These are phyloP conservation scores for Mantis religiosa DNA, from an alignment of 2,888 invertebrate species.

Conservation along the genomic window DNA sequence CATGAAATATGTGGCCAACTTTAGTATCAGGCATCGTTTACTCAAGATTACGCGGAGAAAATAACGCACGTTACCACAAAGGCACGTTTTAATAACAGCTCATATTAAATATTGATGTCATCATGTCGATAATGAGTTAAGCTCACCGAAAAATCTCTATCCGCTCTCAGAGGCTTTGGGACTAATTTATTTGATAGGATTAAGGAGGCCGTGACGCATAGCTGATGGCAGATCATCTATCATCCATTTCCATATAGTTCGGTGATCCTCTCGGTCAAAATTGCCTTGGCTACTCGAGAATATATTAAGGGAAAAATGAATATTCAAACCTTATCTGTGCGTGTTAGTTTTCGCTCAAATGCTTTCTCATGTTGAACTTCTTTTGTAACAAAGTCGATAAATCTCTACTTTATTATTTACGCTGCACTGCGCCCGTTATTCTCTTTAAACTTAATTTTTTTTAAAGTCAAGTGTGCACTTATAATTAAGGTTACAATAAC, in stretches of 20 bases:
- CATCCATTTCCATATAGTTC: neutral
- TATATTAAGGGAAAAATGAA: neutral
- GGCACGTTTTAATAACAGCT: neutral
- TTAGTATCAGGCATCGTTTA: neutral
- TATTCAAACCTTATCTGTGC: neutral
- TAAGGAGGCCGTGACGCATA: neutral
- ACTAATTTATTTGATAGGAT: neutral
- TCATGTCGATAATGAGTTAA: neutral
- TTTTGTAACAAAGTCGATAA: neutral
- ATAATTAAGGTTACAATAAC: too few relatives aligned
- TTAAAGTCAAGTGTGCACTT: too few relatives aligned
- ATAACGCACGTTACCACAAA: neutral
- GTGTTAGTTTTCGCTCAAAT: neutral
- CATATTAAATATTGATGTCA: neutral
- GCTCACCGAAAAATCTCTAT: neutral
- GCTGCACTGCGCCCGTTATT: too few relatives aligned
- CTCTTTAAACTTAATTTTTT: too few relatives aligned
- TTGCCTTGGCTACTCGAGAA: neutral
- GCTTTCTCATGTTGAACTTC: too few relatives aligned
- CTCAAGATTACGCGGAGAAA: neutral
- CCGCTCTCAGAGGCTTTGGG: neutral
- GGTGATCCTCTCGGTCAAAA: neutral
- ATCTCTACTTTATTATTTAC: too few relatives aligned
- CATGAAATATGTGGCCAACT: neutral
- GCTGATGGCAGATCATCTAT: neutral